These are phyloP conservation scores for Myotis davidii DNA, from an alignment of 2,113 vertebrate species.

Conservation along the genomic window DNA sequence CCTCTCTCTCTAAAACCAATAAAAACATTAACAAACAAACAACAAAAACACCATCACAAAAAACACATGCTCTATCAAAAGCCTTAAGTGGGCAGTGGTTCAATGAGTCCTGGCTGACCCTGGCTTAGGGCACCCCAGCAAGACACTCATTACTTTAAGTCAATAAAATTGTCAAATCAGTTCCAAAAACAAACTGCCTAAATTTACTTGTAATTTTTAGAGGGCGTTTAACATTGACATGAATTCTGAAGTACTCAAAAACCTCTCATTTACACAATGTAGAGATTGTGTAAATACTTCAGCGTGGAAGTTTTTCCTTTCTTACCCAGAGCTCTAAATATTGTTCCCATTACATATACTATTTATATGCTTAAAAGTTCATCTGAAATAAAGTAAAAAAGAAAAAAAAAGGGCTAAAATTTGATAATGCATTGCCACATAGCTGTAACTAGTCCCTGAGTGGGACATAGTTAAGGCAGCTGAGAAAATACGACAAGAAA, in stretches of 20 bases:
- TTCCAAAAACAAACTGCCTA: conserved; percentile 7
- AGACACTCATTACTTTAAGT: background rate
- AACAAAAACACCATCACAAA: background rate
- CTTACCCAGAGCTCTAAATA: background rate
- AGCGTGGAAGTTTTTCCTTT: background rate
- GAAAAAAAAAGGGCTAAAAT: background rate
- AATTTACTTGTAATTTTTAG: background rate
- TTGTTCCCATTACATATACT: background rate
- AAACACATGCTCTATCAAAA: conserved; percentile 43
- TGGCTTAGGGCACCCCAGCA: background rate
- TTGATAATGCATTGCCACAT: background rate
- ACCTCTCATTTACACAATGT: background rate
- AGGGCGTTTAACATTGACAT: background rate
- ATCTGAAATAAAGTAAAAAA: background rate
- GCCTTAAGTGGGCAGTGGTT: background rate
- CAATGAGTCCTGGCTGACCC: background rate
- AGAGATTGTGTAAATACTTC: background rate
- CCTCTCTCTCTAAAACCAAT: background rate
- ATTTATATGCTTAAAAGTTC: background rate
- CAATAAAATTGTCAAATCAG: background rate
- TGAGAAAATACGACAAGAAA: background rate
- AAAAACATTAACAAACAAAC: background rate
- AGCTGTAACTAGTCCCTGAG: background rate
- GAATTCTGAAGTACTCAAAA: background rate
- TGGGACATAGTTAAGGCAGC: background rate